Percentiles rank a stretch among this genome's conserved stretches.
These are phyloP conservation scores for Nothobranchius furzeri DNA, from an alignment of 2,113 vertebrate species.

Conservation along the genomic window DNA sequence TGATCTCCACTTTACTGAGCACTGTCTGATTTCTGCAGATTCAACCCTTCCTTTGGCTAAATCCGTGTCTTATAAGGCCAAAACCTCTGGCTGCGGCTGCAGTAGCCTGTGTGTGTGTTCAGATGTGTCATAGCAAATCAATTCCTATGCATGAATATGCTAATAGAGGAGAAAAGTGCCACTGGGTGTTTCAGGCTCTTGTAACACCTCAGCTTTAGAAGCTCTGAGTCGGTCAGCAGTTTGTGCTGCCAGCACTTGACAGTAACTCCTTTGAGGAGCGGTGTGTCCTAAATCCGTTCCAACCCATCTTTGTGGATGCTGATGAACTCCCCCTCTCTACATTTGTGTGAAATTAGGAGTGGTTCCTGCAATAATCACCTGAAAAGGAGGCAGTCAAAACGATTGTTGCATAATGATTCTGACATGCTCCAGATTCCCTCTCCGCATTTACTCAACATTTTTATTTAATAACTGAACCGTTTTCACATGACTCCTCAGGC, in stretches of 20 bases:
- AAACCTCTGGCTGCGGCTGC: slow-evolving; percentile 34
- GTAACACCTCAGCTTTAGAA: slow-evolving; percentile 50
- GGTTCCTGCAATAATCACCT: background rate
- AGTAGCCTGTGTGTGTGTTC: slow-evolving; percentile 24
- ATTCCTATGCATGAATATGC: slow-evolving; percentile 59
- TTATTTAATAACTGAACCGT: background rate
- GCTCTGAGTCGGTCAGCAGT: slow-evolving; percentile 52
- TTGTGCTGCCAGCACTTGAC: slow-evolving; percentile 44
- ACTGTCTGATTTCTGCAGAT: background rate
- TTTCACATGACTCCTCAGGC: background rate
- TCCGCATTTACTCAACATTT: background rate
- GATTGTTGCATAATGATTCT: slow-evolving; percentile 4
- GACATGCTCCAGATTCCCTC: background rate
- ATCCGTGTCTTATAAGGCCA: slow-evolving; percentile 18
- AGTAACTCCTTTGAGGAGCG: slow-evolving; percentile 39
- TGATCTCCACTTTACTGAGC: background rate
- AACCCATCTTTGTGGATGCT: slow-evolving; percentile 22
- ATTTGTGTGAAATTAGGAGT: slow-evolving; percentile 20
- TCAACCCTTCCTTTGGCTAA: slow-evolving; percentile 4
- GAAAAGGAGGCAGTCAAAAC: slow-evolving; percentile 26
- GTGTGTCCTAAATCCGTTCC: slow-evolving; percentile 30
- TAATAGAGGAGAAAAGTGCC: slow-evolving; percentile 44
- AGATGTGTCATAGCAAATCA: slow-evolving; percentile 47
- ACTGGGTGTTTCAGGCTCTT: slow-evolving; percentile 52
- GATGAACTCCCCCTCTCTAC: slow-evolving; percentile 18